These are phyloP conservation scores for Dicranocentrus wangi DNA, from an alignment of 2,888 invertebrate genomes.

Conservation along the genomic window DNA sequence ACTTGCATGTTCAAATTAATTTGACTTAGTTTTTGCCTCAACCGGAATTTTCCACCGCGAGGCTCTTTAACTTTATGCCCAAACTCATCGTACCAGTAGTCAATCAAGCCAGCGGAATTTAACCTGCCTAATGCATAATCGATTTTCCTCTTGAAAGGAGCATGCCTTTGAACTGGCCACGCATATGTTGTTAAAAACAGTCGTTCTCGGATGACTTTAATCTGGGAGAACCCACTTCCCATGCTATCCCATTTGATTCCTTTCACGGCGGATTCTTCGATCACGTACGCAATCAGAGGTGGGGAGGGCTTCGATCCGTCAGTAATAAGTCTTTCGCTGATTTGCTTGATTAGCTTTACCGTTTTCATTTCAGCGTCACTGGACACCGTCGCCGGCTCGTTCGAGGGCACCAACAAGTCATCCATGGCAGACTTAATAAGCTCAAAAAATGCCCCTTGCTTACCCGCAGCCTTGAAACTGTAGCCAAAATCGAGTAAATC, in stretches of 20 bases:
- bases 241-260: constrained; percentile 64
- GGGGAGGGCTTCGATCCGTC: background rate
- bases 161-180: constrained; percentile 60
- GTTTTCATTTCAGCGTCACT: constrained; percentile 49
- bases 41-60: constrained; percentile 51
- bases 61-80: constrained; percentile 57
- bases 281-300: constrained; percentile 61
- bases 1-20: constrained; percentile 67
- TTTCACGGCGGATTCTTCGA: constrained; percentile 68
- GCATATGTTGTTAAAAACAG: constrained; percentile 67
- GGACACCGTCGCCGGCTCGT: background rate
- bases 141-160: constrained; percentile 66
- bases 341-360: constrained; percentile 57
- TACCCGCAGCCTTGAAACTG: constrained; percentile 61
- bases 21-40: constrained; percentile 67
- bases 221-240: constrained; percentile 60
- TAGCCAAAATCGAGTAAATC: constrained; percentile 67
- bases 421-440: constrained; percentile 56
- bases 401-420: background rate
- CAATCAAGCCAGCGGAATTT: constrained; percentile 62
- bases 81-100: constrained; percentile 63
- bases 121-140: constrained; percentile 65
- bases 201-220: constrained; percentile 67
- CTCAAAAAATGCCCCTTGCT: constrained; percentile 68
- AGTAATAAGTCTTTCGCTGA: constrained; percentile 50